Percentiles rank a stretch among this genome's conserved stretches.
phyloP scores from a whole-genome alignment of 2,113 vertebrate species.

The Labeo catla region DNA sequence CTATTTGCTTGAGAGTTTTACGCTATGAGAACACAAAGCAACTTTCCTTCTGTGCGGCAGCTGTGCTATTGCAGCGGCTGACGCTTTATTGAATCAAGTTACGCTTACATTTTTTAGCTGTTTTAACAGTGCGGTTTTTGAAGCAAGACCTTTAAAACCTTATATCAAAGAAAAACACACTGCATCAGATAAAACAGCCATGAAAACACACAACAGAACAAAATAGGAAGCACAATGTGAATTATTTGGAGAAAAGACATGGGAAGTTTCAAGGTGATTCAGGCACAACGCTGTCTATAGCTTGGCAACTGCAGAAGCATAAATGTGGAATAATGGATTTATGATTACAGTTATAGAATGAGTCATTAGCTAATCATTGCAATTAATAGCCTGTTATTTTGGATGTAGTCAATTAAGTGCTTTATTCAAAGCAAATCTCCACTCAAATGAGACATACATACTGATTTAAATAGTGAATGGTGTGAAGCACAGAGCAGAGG shows the following conservation, averaged over 20 bases:
- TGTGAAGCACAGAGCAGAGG: too few species aligned
- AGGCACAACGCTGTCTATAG: not conserved
- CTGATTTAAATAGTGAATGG: too few species aligned
- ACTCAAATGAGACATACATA: constrained; percentile 33
- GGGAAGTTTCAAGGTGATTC: constrained; percentile 7
- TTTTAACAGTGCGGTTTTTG: not conserved
- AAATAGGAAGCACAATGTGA: not conserved
- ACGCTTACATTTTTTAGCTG: not conserved
- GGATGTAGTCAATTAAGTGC: constrained; percentile 60
- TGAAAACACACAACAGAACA: not conserved
- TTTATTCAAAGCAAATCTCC: constrained; percentile 52
- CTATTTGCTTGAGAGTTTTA: constrained; percentile 26
- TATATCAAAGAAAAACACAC: not conserved
- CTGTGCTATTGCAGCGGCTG: not conserved
- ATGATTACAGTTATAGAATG: constrained; percentile 34
- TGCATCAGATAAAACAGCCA: not conserved
- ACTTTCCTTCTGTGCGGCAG: constrained; percentile 12
- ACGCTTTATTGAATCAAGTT: constrained; percentile 27
- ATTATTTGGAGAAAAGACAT: not conserved
- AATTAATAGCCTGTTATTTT: constrained; percentile 59
- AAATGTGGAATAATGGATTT: constrained; percentile 17
- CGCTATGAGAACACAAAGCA: constrained; percentile 21
- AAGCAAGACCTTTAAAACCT: not conserved
- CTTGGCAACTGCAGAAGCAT: constrained; percentile 40
- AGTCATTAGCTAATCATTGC: constrained; percentile 54